Evolutionary conservation across 2,888 invertebrate genomes (phyloP).

Genomic region (Thymelicus lineola): DNA sequence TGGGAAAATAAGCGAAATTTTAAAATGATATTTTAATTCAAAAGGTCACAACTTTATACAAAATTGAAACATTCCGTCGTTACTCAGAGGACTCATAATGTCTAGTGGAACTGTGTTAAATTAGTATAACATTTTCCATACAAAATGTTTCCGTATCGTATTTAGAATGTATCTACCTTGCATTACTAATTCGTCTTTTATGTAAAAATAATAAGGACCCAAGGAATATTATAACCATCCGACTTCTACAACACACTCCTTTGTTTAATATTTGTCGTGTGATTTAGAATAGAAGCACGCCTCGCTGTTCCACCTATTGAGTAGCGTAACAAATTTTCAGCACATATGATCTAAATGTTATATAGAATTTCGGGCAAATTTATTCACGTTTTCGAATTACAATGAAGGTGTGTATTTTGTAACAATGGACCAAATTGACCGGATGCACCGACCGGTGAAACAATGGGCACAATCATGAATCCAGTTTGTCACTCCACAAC

Average conservation of each 20-base stretch:
- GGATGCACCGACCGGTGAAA: conserved; percentile 60
- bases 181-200: conserved; percentile 17
- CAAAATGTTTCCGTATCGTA: conserved; percentile 3
- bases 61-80: no score
- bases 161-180: conserved; percentile 14
- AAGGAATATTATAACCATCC: conserved; percentile 7
- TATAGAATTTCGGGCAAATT: conserved; percentile 32
- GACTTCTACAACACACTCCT: conserved; percentile 10
- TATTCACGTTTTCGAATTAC: conserved; percentile 58
- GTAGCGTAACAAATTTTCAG: conserved; percentile 6
- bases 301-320: conserved; percentile 3
- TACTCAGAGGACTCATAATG: neutral
- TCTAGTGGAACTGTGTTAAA: conserved; percentile 4
- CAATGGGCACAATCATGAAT: conserved; percentile 78
- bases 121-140: conserved; percentile 3
- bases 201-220: conserved; percentile 21
- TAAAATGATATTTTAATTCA: no score
- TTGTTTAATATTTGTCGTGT: conserved; percentile 4
- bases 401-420: conserved; percentile 67
- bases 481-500: conserved; percentile 66
- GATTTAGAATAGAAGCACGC: conserved; percentile 14
- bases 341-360: conserved; percentile 33
- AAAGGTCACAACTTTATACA: no score
- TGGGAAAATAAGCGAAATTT: no score
- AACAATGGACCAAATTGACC: conserved; percentile 80